Evolutionary conservation across 1,140 invertebrate genomes (phyloP), one percentile per base, ranked within the genome.

Genomic region (Drosophila triauraria): DNA sequence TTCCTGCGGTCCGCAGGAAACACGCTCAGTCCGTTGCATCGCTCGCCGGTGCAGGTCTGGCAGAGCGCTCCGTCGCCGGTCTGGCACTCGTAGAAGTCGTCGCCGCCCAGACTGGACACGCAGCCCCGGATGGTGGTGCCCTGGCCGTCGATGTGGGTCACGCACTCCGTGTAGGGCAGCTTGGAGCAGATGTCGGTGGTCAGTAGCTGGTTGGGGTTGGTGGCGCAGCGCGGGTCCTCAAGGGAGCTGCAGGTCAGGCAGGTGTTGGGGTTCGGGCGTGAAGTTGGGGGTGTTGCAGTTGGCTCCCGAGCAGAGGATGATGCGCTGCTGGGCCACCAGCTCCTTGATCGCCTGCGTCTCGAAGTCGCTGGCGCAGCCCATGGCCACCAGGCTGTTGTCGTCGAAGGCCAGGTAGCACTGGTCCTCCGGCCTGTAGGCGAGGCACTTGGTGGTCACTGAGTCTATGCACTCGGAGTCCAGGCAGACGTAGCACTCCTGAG

Each of bases 351-450:
- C 80, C 25, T 76, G 70, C 0, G 54, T 60, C 50, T 92, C 91
- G 15, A 91, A 85, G 17, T 92, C 85, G 27, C 91, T 92, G 35
- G 71, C 75, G 62, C 91, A 92, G 35, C 91, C 91, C 85, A 91
- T 77, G 40, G 40, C 63, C 4, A 91, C 46, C 8, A 92, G 10
- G 7, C 32, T 30, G 5, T 38, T 51, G 2, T 61, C 30, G 4
- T 91, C 79, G 20, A 62, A 92, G 13, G 78, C 80, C 1, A 76
- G n/a, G 13, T 87, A 92, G 59, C 91, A 92, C 9, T 91, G 74
- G 30, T 91, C 82, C 4, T 76, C 42, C 12, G 75, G 47, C 50
- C 64, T 57, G 35, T 91, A 92, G n/a, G 82, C 76, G 25, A 65
- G 60, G 20, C 91, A 92, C 23, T 61, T 70, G 30, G 44, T 1